Evolutionary conservation across 2,113 vertebrate species (phyloP).

Genomic region (Bolborhynchus lineola): DNA sequence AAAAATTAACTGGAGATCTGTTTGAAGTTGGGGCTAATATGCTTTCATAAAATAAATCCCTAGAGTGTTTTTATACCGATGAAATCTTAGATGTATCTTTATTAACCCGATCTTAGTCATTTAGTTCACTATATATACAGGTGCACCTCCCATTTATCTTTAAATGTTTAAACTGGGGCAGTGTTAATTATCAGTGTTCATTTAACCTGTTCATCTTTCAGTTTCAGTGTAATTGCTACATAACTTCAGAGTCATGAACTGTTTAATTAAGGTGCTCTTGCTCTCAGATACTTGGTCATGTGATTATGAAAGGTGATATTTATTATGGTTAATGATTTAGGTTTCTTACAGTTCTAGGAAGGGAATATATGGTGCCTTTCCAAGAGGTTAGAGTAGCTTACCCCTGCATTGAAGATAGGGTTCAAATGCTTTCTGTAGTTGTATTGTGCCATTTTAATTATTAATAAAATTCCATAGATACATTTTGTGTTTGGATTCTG

Average conservation of each 20-base stretch:
- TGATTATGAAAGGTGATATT: slow-evolving; percentile 39
- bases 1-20: background rate
- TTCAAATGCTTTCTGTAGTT: background rate
- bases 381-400: background rate
- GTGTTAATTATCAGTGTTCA: background rate
- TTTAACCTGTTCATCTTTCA: slow-evolving; percentile 39
- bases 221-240: slow-evolving; percentile 36
- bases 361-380: background rate
- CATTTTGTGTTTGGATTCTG: background rate
- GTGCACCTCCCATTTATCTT: background rate
- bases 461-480: background rate
- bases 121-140: background rate
- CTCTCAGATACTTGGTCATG: slow-evolving; percentile 10
- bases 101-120: background rate
- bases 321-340: background rate
- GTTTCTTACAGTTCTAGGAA: background rate
- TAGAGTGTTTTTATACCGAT: background rate
- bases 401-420: background rate
- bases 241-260: slow-evolving; percentile 26
- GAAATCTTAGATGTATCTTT: background rate
- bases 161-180: background rate
- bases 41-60: background rate
- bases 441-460: background rate
- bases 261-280: slow-evolving; percentile 49
- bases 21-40: background rate